These are phyloP conservation scores for Tuta absoluta DNA, from an alignment of 2,888 invertebrate genomes.

Conservation along the genomic window DNA sequence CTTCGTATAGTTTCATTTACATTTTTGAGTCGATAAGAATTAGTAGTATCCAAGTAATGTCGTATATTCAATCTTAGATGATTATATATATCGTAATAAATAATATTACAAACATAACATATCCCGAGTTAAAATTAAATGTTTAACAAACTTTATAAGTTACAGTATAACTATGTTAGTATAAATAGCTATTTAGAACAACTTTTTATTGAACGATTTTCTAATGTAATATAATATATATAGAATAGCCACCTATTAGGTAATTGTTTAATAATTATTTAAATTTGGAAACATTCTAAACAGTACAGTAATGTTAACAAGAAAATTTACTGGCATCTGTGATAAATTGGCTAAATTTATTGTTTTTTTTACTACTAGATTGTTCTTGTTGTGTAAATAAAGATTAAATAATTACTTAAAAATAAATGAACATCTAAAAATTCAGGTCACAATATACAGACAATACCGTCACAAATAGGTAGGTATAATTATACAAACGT, in stretches of 20 bases:
- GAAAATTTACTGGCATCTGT: slow-evolving; percentile 36
- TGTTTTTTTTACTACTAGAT: too few species aligned
- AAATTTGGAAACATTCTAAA: slow-evolving; percentile 58
- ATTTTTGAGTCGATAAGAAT: slow-evolving; percentile 75
- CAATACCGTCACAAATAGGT: background rate
- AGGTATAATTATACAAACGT: slow-evolving; percentile 26
- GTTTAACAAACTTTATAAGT: slow-evolving; percentile 72
- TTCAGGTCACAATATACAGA: background rate
- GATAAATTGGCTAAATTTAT: background rate
- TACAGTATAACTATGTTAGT: slow-evolving; percentile 58
- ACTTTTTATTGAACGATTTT: slow-evolving; percentile 75
- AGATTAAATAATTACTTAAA: background rate
- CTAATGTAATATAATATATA: slow-evolving; percentile 58
- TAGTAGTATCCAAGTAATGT: slow-evolving; percentile 56
- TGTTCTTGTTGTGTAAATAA: background rate
- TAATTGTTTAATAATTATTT: slow-evolving; percentile 50
- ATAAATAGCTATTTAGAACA: slow-evolving; percentile 70
- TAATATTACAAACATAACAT: slow-evolving; percentile 71
- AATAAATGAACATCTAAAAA: background rate
- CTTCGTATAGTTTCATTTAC: slow-evolving; percentile 81
- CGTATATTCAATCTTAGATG: slow-evolving; percentile 58
- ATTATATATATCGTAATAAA: slow-evolving; percentile 62
- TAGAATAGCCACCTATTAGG: slow-evolving; percentile 61
- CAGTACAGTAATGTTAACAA: slow-evolving; percentile 49
- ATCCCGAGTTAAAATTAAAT: slow-evolving; percentile 63